Evolutionary conservation across 2,113 vertebrate genomes (phyloP).

Genomic region (Microtus oregoni): DNA sequence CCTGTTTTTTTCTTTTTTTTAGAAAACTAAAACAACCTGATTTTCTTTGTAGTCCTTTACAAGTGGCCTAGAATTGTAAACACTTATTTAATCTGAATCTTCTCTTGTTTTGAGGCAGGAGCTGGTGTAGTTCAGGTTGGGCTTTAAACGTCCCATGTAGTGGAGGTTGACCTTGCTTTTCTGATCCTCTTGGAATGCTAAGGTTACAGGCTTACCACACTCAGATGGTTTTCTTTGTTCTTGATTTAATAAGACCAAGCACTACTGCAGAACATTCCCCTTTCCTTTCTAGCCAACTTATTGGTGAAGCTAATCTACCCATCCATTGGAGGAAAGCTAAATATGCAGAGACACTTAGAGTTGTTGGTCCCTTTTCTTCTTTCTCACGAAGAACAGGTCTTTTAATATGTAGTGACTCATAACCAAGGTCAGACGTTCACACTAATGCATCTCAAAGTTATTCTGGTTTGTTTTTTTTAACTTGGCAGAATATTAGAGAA

Average conservation of each 20-base stretch:
- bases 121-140: not conserved
- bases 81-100: conserved; percentile 4
- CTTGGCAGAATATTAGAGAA: conserved; percentile 48
- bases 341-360: not conserved
- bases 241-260: not conserved
- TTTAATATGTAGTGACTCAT: not conserved
- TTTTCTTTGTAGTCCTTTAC: conserved; percentile 31
- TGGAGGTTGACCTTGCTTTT: not conserved
- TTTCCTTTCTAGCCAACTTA: not conserved
- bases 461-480: not conserved
- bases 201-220: not conserved
- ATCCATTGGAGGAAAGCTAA: conserved; percentile 13
- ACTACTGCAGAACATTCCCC: not conserved
- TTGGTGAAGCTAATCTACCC: conserved; percentile 47
- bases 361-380: not conserved
- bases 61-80: not conserved
- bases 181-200: not conserved
- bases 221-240: conserved; percentile 25
- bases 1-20: not conserved
- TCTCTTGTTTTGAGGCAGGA: not conserved
- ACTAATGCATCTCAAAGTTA: not conserved
- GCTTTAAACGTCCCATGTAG: not conserved
- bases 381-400: not conserved
- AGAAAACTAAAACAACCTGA: not conserved
- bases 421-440: conserved; percentile 19